Percentiles rank a stretch among this genome's conserved stretches.
Conservation (phyloP, 92 coral and sea anemone species). For the Umimayanthus kanabou region DNA sequence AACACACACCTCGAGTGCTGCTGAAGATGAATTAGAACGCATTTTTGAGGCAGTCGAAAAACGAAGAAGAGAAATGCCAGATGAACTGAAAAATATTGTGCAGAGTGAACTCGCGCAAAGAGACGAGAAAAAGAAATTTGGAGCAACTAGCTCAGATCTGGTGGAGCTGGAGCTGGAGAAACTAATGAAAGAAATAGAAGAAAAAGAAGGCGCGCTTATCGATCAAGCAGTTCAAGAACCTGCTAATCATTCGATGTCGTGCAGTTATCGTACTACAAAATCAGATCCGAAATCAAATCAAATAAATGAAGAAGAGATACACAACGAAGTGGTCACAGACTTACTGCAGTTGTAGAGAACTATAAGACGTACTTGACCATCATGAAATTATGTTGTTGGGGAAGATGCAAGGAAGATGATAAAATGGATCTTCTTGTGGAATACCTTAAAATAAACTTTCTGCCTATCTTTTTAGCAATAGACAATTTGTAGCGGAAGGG, state of each 20-base stretch:
- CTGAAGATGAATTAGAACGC: slow-evolving; percentile 27
- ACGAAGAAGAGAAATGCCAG: slow-evolving; percentile 16
- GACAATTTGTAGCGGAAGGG: no score
- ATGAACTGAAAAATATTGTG: not conserved
- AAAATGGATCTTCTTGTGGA: no score
- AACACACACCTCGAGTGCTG: not conserved
- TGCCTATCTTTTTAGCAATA: no score
- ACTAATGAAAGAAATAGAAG: slow-evolving; percentile 7
- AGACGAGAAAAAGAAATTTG: not conserved
- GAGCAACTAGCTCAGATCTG: not conserved
- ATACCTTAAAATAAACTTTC: no score
- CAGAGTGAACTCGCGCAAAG: not conserved
- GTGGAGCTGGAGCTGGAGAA: not conserved
- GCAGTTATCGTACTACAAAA: not conserved
- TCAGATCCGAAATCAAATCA: not conserved
- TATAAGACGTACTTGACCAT: not conserved
- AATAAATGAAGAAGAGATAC: not conserved
- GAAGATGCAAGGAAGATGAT: not conserved
- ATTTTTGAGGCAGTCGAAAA: slow-evolving; percentile 22
- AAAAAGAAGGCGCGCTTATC: not conserved
- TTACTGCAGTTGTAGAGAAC: slow-evolving; percentile 1
- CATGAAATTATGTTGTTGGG: not conserved
- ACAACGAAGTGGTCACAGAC: not conserved
- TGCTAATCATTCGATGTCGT: not conserved
- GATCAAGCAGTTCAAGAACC: not conserved